Evolutionary conservation across 92 coral and sea anemone genomes (phyloP), one percentile per base, ranked within the genome.

Genomic region (Palythoa grandiflora): DNA sequence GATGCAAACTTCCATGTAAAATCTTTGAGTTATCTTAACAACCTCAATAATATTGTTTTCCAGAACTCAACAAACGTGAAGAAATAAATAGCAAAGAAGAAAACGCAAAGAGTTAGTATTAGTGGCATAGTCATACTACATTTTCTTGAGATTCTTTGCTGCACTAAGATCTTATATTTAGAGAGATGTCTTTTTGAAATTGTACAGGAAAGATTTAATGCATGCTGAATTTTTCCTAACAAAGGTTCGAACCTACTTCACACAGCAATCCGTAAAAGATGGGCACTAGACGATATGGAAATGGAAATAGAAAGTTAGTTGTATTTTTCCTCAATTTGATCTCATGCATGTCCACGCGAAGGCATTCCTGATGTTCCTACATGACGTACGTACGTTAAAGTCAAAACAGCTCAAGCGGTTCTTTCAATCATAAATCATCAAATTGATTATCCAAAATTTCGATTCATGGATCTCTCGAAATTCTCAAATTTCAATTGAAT

Each of bases 211-310:
- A 65, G 55, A 20, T 5, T 21, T 37, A 78, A 39, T 65, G 75
- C 75, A 81, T 81, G 75, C 86, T 37, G 59, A 38, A 16, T 81
- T 37, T 79, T 21, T 60, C 37, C 73, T 79, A 79, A 79, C 73
- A 7, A 9, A 60, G 36, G 55, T 28, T 61, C 47, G 61, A 60
- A 40, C 57, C 28, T 35, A 79, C 70, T 38, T 79, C 84, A 65
- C 86, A 66, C 86, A 81, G 75, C 40, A 2, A 44, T 65, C 86
- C 86, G 14, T 65, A 81, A 81, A 48, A 48, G 75, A 81, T 81
- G 86, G 86, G 44, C 86, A 40, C 59, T 81, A 66, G 86, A 81
- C 44, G 38, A 20, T 20, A 14, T 81, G 86, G 75, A 65, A 39
- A 44, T 63, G 28, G 47, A 66, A 36, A 55, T 44, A 44, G 48